Evolutionary conservation across 2,113 vertebrate species (phyloP).

Genomic region (Nycticorax nycticorax): DNA sequence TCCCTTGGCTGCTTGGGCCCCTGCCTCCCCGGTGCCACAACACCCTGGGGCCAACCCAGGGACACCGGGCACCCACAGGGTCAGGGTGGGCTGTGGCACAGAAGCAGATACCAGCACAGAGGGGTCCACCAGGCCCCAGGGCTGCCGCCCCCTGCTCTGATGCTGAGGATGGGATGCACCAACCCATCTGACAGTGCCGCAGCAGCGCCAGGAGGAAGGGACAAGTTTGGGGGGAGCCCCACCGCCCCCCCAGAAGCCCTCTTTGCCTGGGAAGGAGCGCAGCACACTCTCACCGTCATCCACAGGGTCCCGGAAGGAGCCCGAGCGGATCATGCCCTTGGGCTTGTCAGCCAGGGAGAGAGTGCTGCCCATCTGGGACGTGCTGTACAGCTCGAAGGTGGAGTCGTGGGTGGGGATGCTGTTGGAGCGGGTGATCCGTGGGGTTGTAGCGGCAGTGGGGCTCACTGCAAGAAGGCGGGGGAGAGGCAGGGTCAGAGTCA

Average conservation of each 20-base stretch:
- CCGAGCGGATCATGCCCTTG: constrained; percentile 94
- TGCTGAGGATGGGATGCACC: accelerated
- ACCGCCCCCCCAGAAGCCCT: neutral
- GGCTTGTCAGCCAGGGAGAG: constrained; percentile 91
- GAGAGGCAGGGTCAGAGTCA: constrained; percentile 51
- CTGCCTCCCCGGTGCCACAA: neutral
- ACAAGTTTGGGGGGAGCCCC: neutral
- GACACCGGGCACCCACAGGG: accelerated
- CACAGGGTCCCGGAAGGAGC: constrained; percentile 90
- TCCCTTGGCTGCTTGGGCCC: neutral
- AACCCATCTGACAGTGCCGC: neutral
- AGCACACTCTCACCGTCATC: constrained; percentile 86
- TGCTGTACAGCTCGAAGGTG: constrained; percentile 88
- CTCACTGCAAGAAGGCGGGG: constrained; percentile 74
- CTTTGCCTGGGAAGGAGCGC: neutral
- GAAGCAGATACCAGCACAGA: neutral
- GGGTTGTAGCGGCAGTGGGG: constrained; percentile 80
- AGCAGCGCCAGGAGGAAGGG: neutral
- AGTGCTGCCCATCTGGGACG: constrained; percentile 91
- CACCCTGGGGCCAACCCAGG: neutral
- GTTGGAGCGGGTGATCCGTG: constrained; percentile 95
- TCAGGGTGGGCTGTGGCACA: neutral
- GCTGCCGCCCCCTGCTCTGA: neutral
- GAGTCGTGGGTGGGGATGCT: constrained; percentile 95
- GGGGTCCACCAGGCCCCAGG: neutral